Evolutionary conservation across 2,888 invertebrate species (phyloP), one percentile per base, ranked within the genome.

Genomic region (Melitaea athalia): DNA sequence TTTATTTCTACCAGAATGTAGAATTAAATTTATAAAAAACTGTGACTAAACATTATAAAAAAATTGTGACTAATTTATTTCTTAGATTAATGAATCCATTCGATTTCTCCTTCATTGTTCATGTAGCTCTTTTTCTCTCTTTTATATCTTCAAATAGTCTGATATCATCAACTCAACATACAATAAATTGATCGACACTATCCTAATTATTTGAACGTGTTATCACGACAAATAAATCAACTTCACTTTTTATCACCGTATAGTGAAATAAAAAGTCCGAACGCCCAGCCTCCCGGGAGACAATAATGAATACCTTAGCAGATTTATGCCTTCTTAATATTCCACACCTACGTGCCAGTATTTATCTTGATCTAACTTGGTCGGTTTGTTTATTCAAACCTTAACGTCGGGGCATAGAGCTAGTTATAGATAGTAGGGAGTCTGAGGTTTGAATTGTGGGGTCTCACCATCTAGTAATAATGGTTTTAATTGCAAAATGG

Each of bases 281-380:
- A 63, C 72, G 75, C 74, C 83, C 73, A 78, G 79, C 74, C 78
- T 80, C 78, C 77, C 77, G 52, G 72, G 76, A 83, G 77, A 79
- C 76, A 85, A 86, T 88, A 89, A 90, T 90, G 87, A 85, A 87
- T 85, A 82, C 80, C 77, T 77, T 73, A 77, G 69, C 82, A 84
- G 87, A 91, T 91, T 87, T 90, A 91, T 85, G 80, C 78, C 78
- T 85, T 85, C 85, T 89, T 91, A 91, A 91, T 89, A 82, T 80
- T 85, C 64, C 67, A 84, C 87, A 81, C 88, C 89, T 84, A 87
- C 88, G 77, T 67, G 50, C 24, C 63, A 59, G 55, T 57, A 55
- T 55, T 64, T 63, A 72, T 67, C 62, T 62, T 47, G 57, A 64
- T 63, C 59, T 69, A 57, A 60, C 15, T 24, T 8, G 0, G 4